These are phyloP conservation scores for Bos javanicus DNA, from an alignment of 2,113 vertebrate genomes.

Conservation along the genomic window DNA sequence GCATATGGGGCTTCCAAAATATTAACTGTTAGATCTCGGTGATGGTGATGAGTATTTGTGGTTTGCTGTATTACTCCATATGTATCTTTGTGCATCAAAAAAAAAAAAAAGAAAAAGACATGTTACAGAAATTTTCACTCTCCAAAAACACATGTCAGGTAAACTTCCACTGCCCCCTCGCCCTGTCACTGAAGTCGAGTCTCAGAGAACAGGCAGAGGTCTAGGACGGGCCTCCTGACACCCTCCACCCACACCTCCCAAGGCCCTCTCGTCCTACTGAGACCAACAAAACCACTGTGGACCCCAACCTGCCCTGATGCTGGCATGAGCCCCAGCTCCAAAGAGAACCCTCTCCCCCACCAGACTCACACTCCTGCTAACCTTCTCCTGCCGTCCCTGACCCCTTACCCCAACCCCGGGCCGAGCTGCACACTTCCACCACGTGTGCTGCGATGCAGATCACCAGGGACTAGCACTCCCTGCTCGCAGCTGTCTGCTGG, in stretches of 20 bases:
- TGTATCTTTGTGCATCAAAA: background rate
- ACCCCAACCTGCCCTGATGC: background rate
- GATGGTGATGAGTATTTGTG: background rate
- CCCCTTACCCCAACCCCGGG: background rate
- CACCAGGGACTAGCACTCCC: background rate
- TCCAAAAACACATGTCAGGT: background rate
- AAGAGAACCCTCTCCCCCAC: background rate
- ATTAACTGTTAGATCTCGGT: background rate
- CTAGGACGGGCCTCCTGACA: background rate
- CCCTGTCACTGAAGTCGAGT: background rate
- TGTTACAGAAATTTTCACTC: background rate
- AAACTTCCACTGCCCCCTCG: background rate
- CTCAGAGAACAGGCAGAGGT: background rate
- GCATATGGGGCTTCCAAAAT: background rate
- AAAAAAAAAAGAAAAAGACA: background rate
- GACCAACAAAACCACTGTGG: background rate
- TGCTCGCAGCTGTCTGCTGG: background rate
- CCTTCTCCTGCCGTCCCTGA: background rate
- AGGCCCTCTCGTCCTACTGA: background rate
- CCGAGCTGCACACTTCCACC: background rate
- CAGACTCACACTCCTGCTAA: background rate
- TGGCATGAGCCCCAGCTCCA: background rate
- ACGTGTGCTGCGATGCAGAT: background rate
- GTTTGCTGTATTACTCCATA: background rate
- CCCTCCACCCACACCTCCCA: background rate